phyloP scores from a whole-genome alignment of 2,113 vertebrate species.

The Entomyzon cyanotis region DNA sequence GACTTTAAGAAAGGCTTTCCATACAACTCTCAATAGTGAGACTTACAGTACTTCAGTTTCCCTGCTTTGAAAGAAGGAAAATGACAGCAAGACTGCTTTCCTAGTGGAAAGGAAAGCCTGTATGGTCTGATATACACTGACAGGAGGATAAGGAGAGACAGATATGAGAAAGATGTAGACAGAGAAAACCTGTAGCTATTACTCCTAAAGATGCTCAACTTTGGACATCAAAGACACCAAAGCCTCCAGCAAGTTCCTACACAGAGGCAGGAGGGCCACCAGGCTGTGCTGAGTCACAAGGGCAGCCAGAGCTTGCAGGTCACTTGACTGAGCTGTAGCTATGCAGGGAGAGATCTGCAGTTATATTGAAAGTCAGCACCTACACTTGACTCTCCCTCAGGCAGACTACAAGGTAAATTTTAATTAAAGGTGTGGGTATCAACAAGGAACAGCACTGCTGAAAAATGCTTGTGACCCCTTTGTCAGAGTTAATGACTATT shows the following conservation, averaged over 20 bases:
- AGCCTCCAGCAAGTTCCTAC: background rate
- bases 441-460: background rate
- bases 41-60: background rate
- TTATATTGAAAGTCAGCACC: background rate
- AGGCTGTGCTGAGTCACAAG: background rate
- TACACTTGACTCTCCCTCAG: background rate
- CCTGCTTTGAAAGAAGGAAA: background rate
- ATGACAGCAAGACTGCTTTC: background rate
- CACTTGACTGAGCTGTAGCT: background rate
- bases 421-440: slow-evolving; percentile 9
- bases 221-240: background rate
- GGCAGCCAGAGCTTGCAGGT: background rate
- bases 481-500: background rate
- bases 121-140: background rate
- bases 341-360: background rate
- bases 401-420: background rate
- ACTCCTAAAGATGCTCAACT: background rate
- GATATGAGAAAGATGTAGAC: background rate
- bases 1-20: background rate
- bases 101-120: background rate
- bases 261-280: background rate
- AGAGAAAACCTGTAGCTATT: background rate
- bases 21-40: background rate
- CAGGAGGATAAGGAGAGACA: background rate
- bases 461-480: background rate